A percentile compares a stretch with the other conserved stretches of the same genome.
phyloP scores from a whole-genome alignment of 2,888 invertebrate genomes.

The Adela reaumurella region DNA sequence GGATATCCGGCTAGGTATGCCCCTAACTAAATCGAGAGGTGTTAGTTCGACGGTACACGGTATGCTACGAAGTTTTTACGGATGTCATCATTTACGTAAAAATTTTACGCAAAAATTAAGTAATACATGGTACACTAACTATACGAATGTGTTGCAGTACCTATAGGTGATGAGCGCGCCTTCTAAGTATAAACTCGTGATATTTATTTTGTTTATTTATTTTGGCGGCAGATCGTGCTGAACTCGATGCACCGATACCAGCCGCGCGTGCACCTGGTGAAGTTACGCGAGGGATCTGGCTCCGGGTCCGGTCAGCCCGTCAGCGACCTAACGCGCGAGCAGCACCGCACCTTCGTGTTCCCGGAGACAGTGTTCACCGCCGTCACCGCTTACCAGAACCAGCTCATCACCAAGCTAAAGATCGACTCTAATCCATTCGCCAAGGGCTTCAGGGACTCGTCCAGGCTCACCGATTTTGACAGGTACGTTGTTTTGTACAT shows the following conservation, averaged over 20 bases:
- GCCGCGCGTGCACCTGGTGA: constrained; percentile 94
- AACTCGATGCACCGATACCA: constrained; percentile 99
- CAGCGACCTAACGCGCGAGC: constrained; percentile 84
- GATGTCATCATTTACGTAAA: too few species aligned
- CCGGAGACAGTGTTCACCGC: constrained; percentile 98
- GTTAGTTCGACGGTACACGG: too few species aligned
- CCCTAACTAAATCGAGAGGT: too few species aligned
- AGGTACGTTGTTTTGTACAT: constrained; percentile 47
- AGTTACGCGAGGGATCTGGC: constrained; percentile 51
- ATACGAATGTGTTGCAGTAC: too few species aligned
- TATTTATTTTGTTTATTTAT: too few species aligned
- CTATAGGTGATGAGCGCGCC: too few species aligned
- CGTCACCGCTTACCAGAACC: constrained; percentile 99
- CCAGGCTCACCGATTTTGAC: constrained; percentile 89
- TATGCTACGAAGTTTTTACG: too few species aligned
- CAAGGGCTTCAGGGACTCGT: constrained; percentile 95
- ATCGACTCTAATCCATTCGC: constrained; percentile 98
- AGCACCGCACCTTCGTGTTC: constrained; percentile 93
- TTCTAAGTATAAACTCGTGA: too few species aligned
- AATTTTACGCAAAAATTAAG: too few species aligned
- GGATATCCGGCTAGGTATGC: too few species aligned
- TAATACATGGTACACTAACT: too few species aligned
- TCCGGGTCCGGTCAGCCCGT: too few species aligned
- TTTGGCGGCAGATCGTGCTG: constrained; percentile 83
- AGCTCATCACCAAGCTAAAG: constrained; percentile 96